Evolutionary conservation across 2,888 invertebrate genomes (phyloP).

Genomic region (Melieria omissa): DNA sequence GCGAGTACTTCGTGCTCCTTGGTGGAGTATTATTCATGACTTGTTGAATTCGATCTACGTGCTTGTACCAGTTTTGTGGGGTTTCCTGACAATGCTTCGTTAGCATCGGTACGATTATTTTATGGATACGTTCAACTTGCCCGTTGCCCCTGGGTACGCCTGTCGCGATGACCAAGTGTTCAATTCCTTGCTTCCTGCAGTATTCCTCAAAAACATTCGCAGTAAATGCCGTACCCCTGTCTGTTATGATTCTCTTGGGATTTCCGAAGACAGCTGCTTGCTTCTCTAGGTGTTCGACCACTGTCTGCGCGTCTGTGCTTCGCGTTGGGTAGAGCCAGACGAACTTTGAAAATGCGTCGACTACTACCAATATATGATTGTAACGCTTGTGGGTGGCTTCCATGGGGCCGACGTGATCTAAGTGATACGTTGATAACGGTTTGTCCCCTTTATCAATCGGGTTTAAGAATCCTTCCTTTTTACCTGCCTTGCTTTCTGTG

Average conservation of each 20-base stretch:
- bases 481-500: slow-evolving; percentile 46
- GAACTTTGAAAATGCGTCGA: slow-evolving; percentile 59
- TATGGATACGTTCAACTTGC: slow-evolving; percentile 9
- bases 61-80: slow-evolving; percentile 19
- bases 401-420: slow-evolving; percentile 60
- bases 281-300: slow-evolving; percentile 48
- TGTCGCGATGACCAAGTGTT: slow-evolving; percentile 52
- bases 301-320: slow-evolving; percentile 49
- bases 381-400: slow-evolving; percentile 53
- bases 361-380: slow-evolving; percentile 55
- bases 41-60: slow-evolving; percentile 47
- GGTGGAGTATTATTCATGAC: slow-evolving; percentile 39
- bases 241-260: slow-evolving; percentile 55
- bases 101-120: slow-evolving; percentile 11
- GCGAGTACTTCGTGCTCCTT: slow-evolving; percentile 44
- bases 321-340: slow-evolving; percentile 56
- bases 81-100: slow-evolving; percentile 2
- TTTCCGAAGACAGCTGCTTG: slow-evolving; percentile 41
- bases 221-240: slow-evolving; percentile 61
- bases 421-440: slow-evolving; percentile 49
- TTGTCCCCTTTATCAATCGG: slow-evolving; percentile 35
- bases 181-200: slow-evolving; percentile 50
- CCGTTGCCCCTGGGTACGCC: slow-evolving; percentile 36
- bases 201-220: slow-evolving; percentile 55
- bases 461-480: slow-evolving; percentile 39